Evolutionary conservation across 1,140 invertebrate genomes (phyloP), one percentile per base, ranked within the genome.

Genomic region (Drosophila mauritiana): DNA sequence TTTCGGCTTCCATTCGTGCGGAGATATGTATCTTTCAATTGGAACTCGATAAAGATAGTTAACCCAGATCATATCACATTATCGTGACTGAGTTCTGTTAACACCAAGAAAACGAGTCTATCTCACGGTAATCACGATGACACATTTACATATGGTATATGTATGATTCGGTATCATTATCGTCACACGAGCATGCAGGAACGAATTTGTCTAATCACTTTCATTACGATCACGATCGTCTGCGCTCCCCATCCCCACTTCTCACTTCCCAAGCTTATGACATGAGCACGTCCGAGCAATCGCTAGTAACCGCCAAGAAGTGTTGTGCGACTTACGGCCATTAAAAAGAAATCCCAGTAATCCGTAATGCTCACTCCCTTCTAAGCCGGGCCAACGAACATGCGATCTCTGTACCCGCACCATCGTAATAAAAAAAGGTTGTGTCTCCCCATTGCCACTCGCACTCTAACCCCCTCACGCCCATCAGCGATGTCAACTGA

Each of bases 201-300:
- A 48, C 42, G 42, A 27, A 46, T 25, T 34, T 49, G 52, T 72
- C 51, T 72, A 70, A 72, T 72, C 65, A 70, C 68, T 57, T 72
- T 70, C 52, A 72, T 72, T 70, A 72, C 39, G 43, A 40, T 45
- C 36, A 72, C 68, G 68, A 72, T 57, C 64, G 57, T 42, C 52
- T 43, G 20, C 20, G 20, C 0, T 22, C 20, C 20, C 20, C 20
- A 22, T 22, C 20, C 20, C 20, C 13, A 69, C 36, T 70, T 49
- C 25, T 5, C 2, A 34, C 49, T 62, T 39, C 51, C 34, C 11
- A 25, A 25, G 25, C 25, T 48, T 70, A 40, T 45, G 51, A n/a
- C 34, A 20, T 27, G 27, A 13, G 52, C 68, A 70, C 68, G 64
- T 69, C 37, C 39, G 53, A 61, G 31, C 20, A 22, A 20, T 31